Percentiles rank a stretch among this genome's conserved stretches.
These are phyloP conservation scores for Gallinago nigripennis DNA, from an alignment of 2,797 vertebrate species.

Conservation along the genomic window DNA sequence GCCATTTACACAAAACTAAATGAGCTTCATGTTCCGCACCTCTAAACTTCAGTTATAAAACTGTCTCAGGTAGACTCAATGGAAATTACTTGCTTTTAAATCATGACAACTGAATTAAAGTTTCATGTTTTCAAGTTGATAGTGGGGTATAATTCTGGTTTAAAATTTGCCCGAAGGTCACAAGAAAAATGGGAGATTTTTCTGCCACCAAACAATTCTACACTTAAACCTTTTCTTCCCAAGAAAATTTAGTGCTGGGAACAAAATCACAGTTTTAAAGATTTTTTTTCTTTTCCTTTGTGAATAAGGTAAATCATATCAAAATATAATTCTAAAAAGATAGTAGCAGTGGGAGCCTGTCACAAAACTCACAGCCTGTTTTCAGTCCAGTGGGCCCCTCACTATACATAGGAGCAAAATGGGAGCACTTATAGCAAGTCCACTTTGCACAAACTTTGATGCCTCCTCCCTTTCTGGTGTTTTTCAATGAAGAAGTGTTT, in stretches of 20 bases:
- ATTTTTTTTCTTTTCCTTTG: not conserved
- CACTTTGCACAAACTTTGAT: not conserved
- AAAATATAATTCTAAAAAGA: not conserved
- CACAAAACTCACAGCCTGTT: not conserved
- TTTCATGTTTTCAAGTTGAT: not conserved
- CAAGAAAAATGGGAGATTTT: not conserved
- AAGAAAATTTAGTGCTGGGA: not conserved
- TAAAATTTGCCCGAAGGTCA: not conserved
- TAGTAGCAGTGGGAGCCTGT: not conserved
- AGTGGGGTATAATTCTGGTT: not conserved
- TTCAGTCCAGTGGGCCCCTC: not conserved
- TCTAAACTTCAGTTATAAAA: not conserved
- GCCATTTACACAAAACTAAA: not conserved
- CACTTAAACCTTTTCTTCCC: not conserved
- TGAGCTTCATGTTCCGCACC: not conserved
- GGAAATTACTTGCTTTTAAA: not conserved
- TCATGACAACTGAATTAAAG: not conserved
- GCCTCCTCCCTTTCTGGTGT: not conserved
- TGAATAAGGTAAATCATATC: not conserved
- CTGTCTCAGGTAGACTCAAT: not conserved
- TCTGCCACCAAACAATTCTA: not conserved
- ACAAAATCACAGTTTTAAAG: not conserved
- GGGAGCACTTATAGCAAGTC: not conserved
- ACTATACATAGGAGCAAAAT: not conserved
- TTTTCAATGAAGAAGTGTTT: not conserved